phyloP scores from a whole-genome alignment of 2,888 invertebrate species.

The Mystacides longicornis region DNA sequence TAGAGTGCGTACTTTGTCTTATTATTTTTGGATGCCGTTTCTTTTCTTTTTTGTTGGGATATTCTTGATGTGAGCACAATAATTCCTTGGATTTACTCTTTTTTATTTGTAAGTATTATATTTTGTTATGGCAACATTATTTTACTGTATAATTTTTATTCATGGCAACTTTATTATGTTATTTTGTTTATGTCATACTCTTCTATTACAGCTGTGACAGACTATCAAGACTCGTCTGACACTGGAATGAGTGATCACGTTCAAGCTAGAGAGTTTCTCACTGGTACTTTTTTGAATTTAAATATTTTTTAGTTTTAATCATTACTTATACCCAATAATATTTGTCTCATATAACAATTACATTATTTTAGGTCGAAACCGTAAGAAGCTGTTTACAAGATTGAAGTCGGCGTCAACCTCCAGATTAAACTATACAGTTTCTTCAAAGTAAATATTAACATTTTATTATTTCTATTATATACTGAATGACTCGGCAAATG shows the following conservation, averaged over 20 bases:
- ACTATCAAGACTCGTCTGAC: slow-evolving; percentile 50
- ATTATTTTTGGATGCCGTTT: too few species aligned
- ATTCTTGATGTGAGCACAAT: too few species aligned
- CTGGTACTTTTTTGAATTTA: slow-evolving; percentile 32
- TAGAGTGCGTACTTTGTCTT: too few species aligned
- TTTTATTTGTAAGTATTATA: too few species aligned
- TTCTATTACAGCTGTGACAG: slow-evolving; percentile 34
- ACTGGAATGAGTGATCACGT: slow-evolving; percentile 43
- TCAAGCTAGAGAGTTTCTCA: slow-evolving; percentile 40
- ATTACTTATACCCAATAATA: slow-evolving; percentile 2
- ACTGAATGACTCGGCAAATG: too few species aligned
- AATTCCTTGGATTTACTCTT: too few species aligned
- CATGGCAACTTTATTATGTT: too few species aligned
- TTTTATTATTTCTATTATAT: neutral
- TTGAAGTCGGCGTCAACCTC: slow-evolving; percentile 64
- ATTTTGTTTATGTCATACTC: too few species aligned
- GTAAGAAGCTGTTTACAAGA: slow-evolving; percentile 61
- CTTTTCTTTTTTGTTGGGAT: too few species aligned
- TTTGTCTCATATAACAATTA: neutral
- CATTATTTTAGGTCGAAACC: slow-evolving; percentile 45
- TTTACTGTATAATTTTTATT: too few species aligned
- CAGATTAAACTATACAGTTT: slow-evolving; percentile 51
- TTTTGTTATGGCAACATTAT: too few species aligned
- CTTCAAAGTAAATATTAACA: slow-evolving; percentile 48
- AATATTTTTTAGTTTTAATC: neutral